Evolutionary conservation across 1,140 invertebrate species (phyloP).

Genomic region (Littorina saxatilis): DNA sequence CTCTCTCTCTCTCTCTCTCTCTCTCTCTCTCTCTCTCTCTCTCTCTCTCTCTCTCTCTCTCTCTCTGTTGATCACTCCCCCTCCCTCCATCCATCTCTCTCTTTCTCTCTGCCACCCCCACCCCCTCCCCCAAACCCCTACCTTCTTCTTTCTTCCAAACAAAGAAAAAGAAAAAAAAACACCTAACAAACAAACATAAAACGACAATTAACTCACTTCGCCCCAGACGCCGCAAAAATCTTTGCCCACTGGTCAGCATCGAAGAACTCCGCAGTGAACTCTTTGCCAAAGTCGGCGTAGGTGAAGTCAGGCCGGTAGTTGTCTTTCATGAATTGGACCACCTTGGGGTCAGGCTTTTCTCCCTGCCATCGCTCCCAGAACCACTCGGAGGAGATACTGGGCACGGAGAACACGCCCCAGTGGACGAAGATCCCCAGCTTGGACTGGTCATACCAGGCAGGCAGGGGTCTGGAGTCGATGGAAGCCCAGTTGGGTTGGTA

Average conservation of each 20-base stretch:
- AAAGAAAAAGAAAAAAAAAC: neutral
- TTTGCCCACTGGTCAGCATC: constrained; percentile 58
- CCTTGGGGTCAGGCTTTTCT: constrained; percentile 39
- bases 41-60: neutral
- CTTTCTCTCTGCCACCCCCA: neutral
- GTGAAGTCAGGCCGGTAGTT: constrained; percentile 68
- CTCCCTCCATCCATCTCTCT: neutral
- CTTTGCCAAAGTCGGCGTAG: constrained; percentile 63
- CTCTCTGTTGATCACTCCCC: neutral
- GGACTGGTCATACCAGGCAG: constrained; percentile 75
- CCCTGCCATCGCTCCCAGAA: constrained; percentile 72
- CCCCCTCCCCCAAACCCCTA: neutral
- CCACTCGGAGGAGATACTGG: constrained; percentile 67
- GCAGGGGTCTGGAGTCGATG: constrained; percentile 73
- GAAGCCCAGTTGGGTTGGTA: constrained; percentile 73
- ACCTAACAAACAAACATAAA: too few relatives aligned
- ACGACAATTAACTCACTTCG: constrained; percentile 49
- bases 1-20: constrained; percentile 13
- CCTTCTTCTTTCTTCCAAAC: too few relatives aligned
- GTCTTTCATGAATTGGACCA: constrained; percentile 56
- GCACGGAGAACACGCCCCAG: constrained; percentile 76
- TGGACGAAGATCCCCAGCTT: constrained; percentile 77
- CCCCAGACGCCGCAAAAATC: constrained; percentile 59
- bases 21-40: constrained; percentile 23
- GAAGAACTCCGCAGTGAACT: constrained; percentile 66